Base-by-base conservation (phyloP, 2,113 vertebrate genomes). In the Platycercus adscitus region DNA sequence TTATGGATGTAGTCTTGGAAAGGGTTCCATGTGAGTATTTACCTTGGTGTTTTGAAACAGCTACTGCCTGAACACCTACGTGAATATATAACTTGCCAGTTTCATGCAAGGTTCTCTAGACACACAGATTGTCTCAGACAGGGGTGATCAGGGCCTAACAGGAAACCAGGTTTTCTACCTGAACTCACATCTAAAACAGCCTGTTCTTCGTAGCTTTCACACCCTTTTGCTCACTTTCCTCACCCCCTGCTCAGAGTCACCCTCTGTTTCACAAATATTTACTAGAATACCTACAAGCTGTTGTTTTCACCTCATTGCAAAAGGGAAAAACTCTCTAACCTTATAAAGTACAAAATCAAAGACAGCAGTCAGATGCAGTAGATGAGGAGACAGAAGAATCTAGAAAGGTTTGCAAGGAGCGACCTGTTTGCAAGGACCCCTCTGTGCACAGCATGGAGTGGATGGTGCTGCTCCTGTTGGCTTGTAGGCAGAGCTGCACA, bases 341-440 rank as follows among this genome's bases (percentile, higher is more conserved):
- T 33, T 5, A n/a, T 1, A 13, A 77, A 33, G 83, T 3, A 24
- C 15, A 21, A 61, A 37, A 47, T 13, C 13, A 3, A 43, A 53
- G 58, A 13, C n/a, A 64, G 35, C 39, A 53, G 50, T 0, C 8
- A 21, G 47, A 11, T 47, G 37, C 29, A 18, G 63, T 0, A 21
- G 50, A 20, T 23, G 65, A 52, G 9, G 53, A 14, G 41, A 17
- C 17, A 9, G 70, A 28, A 52, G 47, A 43, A 33, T 11, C 26
- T 9, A 25, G 56, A 7, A 20, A 87, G 16, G 2, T 46, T 44
- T 63, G 29, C 25, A 17, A 71, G 77, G 14, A 8, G 13, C 0
- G 4, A 50, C 3, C 47, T 37, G 37, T 37, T 37, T 37, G 37
- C 8, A 37, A 76, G 37, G 35, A 53, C 7, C 13, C 23, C 3